A percentile compares a stretch with the other conserved stretches of the same genome.
These are phyloP conservation scores for Trachelus tabidus DNA, from an alignment of 2,888 invertebrate genomes.

Conservation along the genomic window DNA sequence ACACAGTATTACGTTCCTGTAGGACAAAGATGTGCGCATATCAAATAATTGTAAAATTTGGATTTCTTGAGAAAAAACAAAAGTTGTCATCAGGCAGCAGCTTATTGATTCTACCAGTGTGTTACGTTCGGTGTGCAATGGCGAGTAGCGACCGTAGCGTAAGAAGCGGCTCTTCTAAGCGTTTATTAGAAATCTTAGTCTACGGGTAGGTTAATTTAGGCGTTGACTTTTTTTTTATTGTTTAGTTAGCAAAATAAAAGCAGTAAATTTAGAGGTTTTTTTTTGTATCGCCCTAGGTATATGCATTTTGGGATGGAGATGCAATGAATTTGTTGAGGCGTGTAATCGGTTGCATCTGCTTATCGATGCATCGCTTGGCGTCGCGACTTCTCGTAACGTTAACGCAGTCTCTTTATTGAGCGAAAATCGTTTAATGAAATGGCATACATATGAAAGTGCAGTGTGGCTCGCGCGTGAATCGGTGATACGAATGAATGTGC, in stretches of 20 bases:
- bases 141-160: not conserved
- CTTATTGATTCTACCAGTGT: not conserved
- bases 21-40: not conserved
- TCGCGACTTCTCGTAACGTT: not conserved
- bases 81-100: not conserved
- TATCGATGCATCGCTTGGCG: not conserved
- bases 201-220: not conserved
- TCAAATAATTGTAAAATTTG: not conserved
- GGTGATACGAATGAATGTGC: constrained; percentile 35
- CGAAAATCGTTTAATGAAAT: not conserved
- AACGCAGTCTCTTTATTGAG: not conserved
- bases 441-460: constrained; percentile 49
- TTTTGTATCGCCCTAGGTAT: not conserved
- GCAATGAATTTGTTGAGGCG: not conserved
- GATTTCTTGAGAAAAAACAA: not conserved
- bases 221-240: not conserved
- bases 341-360: not conserved
- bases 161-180: not conserved
- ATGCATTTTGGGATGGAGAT: not conserved
- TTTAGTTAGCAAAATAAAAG: not conserved
- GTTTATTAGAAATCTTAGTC: not conserved
- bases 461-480: constrained; percentile 28
- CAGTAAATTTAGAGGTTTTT: not conserved
- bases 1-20: not conserved
- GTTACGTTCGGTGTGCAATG: not conserved